Evolutionary conservation across 2,113 vertebrate genomes (phyloP).

Genomic region (Casuarius casuarius): DNA sequence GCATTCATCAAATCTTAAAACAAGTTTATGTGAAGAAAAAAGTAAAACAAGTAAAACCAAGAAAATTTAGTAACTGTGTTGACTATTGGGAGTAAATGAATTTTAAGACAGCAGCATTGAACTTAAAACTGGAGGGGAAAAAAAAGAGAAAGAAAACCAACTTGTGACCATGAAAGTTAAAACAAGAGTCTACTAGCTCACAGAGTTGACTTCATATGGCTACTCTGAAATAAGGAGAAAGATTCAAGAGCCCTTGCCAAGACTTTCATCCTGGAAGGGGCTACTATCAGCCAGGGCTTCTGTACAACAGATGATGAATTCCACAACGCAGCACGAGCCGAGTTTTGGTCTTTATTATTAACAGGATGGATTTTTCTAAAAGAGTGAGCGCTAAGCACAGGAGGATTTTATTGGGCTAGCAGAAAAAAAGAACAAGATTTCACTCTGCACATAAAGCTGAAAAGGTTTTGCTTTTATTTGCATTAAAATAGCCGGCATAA

Average conservation of each 20-base stretch:
- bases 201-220: not conserved
- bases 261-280: not conserved
- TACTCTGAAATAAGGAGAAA: accelerated
- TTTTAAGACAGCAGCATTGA: not conserved
- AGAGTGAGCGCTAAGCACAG: accelerated
- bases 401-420: not conserved
- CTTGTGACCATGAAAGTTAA: not conserved
- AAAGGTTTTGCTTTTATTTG: not conserved
- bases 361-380: not conserved
- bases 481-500: accelerated
- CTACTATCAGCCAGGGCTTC: not conserved
- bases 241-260: not conserved
- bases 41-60: not conserved
- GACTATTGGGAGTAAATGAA: accelerated
- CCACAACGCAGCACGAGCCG: accelerated
- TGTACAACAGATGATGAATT: not conserved
- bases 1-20: not conserved
- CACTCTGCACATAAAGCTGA: not conserved
- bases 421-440: not conserved
- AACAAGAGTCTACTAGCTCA: not conserved
- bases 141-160: not conserved
- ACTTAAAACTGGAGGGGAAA: not conserved
- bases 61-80: not conserved
- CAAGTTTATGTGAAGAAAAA: not conserved
- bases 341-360: not conserved